phyloP scores from a whole-genome alignment of 2,888 invertebrate species.

The Metallyticus violacea region DNA sequence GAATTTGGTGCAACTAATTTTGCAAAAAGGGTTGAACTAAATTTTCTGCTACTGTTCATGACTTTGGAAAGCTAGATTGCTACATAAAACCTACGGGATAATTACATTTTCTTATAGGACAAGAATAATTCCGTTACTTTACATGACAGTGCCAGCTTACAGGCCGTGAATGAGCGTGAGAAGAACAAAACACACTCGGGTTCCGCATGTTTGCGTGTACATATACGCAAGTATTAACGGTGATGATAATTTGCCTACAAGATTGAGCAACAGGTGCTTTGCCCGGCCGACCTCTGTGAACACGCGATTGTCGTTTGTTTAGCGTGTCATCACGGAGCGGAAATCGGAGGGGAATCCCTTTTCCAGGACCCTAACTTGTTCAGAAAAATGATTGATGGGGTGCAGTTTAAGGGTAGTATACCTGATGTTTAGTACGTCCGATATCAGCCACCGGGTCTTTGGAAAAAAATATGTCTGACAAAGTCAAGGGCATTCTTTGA shows the following conservation, averaged over 20 bases:
- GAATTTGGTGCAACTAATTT: too few relatives aligned
- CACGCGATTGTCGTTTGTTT: neutral
- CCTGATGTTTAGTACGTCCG: too few relatives aligned
- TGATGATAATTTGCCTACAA: neutral
- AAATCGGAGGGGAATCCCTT: neutral
- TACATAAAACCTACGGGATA: too few relatives aligned
- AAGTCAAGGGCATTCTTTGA: too few relatives aligned
- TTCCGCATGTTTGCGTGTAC: neutral
- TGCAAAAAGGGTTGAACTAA: too few relatives aligned
- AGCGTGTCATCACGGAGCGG: neutral
- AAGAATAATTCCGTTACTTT: neutral
- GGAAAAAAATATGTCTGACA: too few relatives aligned
- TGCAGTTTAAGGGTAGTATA: neutral
- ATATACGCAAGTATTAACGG: neutral
- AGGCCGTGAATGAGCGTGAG: neutral
- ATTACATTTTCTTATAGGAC: too few relatives aligned
- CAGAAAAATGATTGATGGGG: neutral
- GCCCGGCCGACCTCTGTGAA: neutral
- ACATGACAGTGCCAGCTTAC: neutral
- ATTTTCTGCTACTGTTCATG: too few relatives aligned
- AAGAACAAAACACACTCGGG: neutral
- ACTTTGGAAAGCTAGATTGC: too few relatives aligned
- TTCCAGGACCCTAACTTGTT: neutral
- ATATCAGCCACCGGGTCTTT: too few relatives aligned
- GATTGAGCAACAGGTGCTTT: neutral